Evolutionary conservation across 30 jellyfish, hydroid and myxozoan genomes (phyloP), one percentile per base, ranked within the genome.

Genomic region (Aurelia aurita): DNA sequence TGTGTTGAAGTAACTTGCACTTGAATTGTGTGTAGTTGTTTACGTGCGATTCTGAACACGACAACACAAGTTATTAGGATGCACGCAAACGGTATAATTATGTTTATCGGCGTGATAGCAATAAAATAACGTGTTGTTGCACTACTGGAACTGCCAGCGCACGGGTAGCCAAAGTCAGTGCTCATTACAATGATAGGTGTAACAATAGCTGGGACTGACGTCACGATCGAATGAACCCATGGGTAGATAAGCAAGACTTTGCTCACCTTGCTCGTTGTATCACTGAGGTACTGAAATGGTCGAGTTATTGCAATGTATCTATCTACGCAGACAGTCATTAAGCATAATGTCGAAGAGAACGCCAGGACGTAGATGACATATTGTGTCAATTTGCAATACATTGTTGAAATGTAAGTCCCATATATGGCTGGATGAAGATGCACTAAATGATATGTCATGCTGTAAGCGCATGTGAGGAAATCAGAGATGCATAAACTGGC

Each of bases 361-460:
- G 96, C 90, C 55, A 87, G 28, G 14, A 49, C 84, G 73, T 87
- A 87, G 25, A 87, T 66, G 79, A 87, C 69, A 61, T 60, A 87
- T 73, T 87, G 96, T 14, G 96, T 87, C 34, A 22, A 35, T 45
- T 75, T 58, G 35, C 96, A 87, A 44, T 87, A 87, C 14, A 31
- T 66, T 0, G 29, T 29, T 22, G 80, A 35, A 6, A 87, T 61
- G 65, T 45, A 22, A 18, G 63, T 15, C 44, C 62, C 31, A 35
- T 45, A 72, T 34, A 69, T 44, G 26, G 55, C 76, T 23, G 87
- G 81, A 45, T 87, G 85, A 78, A 76, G 72, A 74, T 87, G 90
- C n/a, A 77, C 72, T 47, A 87, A 34, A 77, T 87, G 96, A 53
- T 87, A 87, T 25, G 90, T 51, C 84, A 87, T 80, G 58, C 96